These are phyloP conservation scores for Nineta flava DNA, from an alignment of 2,888 invertebrate genomes.

Conservation along the genomic window DNA sequence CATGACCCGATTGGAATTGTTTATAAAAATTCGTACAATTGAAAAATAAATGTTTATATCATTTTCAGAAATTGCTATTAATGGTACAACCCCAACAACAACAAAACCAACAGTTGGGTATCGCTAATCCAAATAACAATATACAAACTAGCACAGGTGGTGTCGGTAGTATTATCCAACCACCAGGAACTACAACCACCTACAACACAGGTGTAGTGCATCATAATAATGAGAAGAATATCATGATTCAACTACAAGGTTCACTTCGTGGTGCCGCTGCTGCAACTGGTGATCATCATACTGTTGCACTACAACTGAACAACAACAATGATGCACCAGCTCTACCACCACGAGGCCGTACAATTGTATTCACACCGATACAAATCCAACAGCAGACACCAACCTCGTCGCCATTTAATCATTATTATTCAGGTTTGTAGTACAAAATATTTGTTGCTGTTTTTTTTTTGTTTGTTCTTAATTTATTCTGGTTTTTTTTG, in stretches of 20 bases:
- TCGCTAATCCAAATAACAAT: background rate
- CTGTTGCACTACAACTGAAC: slow-evolving; percentile 18
- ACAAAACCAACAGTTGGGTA: background rate
- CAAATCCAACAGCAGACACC: slow-evolving; percentile 9
- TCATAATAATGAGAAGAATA: no score
- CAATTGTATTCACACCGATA: slow-evolving; percentile 22
- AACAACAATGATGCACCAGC: slow-evolving; percentile 17
- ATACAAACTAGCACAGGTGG: background rate
- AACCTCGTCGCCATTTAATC: slow-evolving; percentile 7
- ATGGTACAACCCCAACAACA: background rate
- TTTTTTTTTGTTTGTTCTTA: background rate
- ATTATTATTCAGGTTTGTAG: background rate
- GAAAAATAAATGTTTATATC: background rate
- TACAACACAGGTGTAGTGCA: no score
- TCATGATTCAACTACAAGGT: no score
- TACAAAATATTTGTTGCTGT: no score
- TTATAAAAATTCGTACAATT: background rate
- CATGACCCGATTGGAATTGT: no score
- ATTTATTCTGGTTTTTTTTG: no score
- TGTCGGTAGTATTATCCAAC: background rate
- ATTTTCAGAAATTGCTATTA: slow-evolving; percentile 1
- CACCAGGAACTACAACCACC: no score
- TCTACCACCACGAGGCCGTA: slow-evolving; percentile 20
- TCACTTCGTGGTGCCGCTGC: no score
- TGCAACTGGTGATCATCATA: background rate